phyloP scores from a whole-genome alignment of 2,888 invertebrate species.

The Troilus luridus region DNA sequence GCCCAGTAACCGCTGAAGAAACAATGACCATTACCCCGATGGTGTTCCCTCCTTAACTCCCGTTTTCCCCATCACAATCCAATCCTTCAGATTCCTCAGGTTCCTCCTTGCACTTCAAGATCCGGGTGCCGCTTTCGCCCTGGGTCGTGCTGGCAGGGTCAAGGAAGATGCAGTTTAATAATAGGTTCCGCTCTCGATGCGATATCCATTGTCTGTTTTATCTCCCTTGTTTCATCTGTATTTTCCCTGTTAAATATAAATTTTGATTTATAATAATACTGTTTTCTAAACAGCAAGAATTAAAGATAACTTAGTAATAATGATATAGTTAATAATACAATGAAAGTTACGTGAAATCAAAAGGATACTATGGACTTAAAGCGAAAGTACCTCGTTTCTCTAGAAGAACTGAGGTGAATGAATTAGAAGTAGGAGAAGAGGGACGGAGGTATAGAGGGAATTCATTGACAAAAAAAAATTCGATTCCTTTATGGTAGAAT shows the following conservation, averaged over 20 bases:
- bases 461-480: no score
- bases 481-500: no score
- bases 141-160: background rate
- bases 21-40: background rate
- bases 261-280: background rate
- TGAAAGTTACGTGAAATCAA: no score
- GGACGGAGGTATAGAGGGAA: no score
- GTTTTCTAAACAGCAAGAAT: no score
- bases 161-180: slow-evolving; percentile 42
- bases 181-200: background rate
- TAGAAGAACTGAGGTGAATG: no score
- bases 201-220: background rate
- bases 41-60: background rate
- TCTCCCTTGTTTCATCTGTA: background rate
- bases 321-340: no score
- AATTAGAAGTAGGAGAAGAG: no score
- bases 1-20: background rate
- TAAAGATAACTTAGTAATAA: no score
- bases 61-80: slow-evolving; percentile 14
- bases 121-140: slow-evolving; percentile 41
- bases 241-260: background rate
- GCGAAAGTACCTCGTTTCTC: no score
- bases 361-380: no score
- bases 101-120: background rate
- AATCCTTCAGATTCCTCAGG: background rate